Base-by-base conservation (phyloP, 2,888 invertebrate genomes). In the Epistrophe grossulariae region DNA sequence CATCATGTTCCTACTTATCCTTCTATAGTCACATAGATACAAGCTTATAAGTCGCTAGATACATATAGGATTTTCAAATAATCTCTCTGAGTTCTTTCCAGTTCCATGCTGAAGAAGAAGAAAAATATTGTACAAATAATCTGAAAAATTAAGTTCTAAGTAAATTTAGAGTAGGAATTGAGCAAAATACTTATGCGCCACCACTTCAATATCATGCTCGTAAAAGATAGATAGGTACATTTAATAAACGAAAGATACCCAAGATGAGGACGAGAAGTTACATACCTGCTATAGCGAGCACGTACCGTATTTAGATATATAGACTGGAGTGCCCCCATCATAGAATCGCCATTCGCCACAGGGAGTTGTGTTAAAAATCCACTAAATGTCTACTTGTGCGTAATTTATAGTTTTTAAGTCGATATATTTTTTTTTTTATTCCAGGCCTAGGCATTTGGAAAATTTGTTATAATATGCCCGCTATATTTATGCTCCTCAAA, bases 371-470 rank as follows among this genome's bases (percentile, higher is more conserved):
- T 74, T 83, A 70, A 74, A 74, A 83, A 28, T 79, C 64, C 71
- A 76, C 84, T 76, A 57, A 80, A 85, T 43, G 81, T 85, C 84
- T 73, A 85, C 73, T 81, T 81, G 77, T 68, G 77, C 72, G 72
- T 78, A 70, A 81, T 78, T 85, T 85, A 81, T 78, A 62, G 77
- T 60, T 78, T 73, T 15, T 8, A 45, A 72, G 66, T 72, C 59
- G 64, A 64, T 72, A 35, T 62, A 73, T 59, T 35, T n/a, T 35
- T 31, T 35, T n/a, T 35, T 31, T 4, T 38, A 1, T 11, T 11
- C 28, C 4, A 13, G 31, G 4, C 7, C 6, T 35, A 71, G 59
- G 40, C 31, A 79, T 77, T 80, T 68, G 73, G 50, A 62, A 78
- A 81, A 81, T 81, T 77, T 85, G 72, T 77, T 73, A 50, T 28